These are phyloP conservation scores for Saccostrea cuccullata DNA, from an alignment of 1,140 invertebrate genomes.

Conservation along the genomic window DNA sequence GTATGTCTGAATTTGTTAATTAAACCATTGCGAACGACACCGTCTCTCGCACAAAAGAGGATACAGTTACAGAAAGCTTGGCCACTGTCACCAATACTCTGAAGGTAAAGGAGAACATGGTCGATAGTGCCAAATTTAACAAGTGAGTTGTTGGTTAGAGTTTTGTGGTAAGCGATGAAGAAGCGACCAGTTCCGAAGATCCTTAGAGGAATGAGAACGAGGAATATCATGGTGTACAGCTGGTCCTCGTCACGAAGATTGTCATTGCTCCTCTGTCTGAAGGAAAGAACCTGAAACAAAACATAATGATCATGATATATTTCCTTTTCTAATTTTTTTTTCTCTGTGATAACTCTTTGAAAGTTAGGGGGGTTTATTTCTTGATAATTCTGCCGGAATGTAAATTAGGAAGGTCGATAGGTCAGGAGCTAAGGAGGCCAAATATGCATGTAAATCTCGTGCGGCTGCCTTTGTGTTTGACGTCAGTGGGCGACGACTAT, in stretches of 20 bases:
- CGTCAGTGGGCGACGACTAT: too few species aligned
- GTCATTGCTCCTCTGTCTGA: not conserved
- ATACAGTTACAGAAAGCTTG: constrained; percentile 60
- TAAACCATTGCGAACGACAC: constrained; percentile 30
- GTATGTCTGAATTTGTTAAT: not conserved
- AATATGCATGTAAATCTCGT: too few species aligned
- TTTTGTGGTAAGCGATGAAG: constrained; percentile 16
- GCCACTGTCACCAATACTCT: constrained; percentile 53
- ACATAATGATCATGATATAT: not conserved
- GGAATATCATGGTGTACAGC: constrained; percentile 43
- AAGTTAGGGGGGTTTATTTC: too few species aligned
- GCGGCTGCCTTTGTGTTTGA: too few species aligned
- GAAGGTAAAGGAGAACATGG: constrained; percentile 49
- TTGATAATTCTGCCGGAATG: too few species aligned
- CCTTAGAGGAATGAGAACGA: constrained; percentile 48
- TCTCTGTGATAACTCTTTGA: too few species aligned
- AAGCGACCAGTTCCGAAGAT: constrained; percentile 56
- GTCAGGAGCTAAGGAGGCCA: too few species aligned
- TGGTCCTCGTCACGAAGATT: constrained; percentile 50
- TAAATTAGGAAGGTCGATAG: too few species aligned
- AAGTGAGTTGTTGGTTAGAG: not conserved
- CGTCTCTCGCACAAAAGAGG: constrained; percentile 55
- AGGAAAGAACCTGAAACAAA: not conserved
- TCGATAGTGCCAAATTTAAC: not conserved
- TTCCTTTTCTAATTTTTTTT: too few species aligned